These are phyloP conservation scores for Scophthalmus maximus DNA, from an alignment of 2,113 vertebrate genomes.

Conservation along the genomic window DNA sequence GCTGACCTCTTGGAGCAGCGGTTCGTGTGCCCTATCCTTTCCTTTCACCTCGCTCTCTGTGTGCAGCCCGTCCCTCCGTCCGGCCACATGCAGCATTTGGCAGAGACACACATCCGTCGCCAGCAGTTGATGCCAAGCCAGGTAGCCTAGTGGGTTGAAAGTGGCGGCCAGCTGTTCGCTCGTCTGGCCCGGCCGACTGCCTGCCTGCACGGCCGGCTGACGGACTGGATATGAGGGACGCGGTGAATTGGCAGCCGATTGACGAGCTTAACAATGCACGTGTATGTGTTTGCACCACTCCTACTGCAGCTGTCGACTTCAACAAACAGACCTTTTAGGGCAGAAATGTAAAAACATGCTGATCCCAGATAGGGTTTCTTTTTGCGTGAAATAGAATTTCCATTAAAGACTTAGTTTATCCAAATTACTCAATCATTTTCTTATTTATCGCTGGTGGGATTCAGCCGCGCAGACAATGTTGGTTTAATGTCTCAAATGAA, in stretches of 20 bases:
- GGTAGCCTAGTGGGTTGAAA: constrained; percentile 62
- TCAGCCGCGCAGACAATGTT: background rate
- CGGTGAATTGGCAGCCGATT: constrained; percentile 53
- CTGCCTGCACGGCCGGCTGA: constrained; percentile 29
- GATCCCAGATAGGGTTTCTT: constrained; percentile 6
- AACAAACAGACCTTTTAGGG: constrained; percentile 24
- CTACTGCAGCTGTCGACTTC: constrained; percentile 42
- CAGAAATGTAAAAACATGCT: constrained; percentile 22
- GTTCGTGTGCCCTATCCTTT: constrained; percentile 25
- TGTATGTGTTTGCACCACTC: constrained; percentile 44
- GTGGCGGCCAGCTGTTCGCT: constrained; percentile 70
- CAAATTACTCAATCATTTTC: constrained; percentile 15
- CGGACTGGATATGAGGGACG: constrained; percentile 29
- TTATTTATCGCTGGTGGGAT: constrained; percentile 2
- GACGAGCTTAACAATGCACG: constrained; percentile 63
- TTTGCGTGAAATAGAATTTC: background rate
- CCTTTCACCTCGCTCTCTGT: constrained; percentile 19
- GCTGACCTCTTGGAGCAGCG: constrained; percentile 51
- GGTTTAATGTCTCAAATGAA: constrained; percentile 1
- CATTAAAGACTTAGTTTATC: constrained; percentile 4
- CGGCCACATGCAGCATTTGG: constrained; percentile 53
- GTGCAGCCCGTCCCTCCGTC: constrained; percentile 34
- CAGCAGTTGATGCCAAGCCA: constrained; percentile 56
- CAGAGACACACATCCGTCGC: constrained; percentile 18
- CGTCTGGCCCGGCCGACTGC: constrained; percentile 40